phyloP scores from a whole-genome alignment of 2,797 vertebrate genomes.

The Discoglossus pictus region DNA sequence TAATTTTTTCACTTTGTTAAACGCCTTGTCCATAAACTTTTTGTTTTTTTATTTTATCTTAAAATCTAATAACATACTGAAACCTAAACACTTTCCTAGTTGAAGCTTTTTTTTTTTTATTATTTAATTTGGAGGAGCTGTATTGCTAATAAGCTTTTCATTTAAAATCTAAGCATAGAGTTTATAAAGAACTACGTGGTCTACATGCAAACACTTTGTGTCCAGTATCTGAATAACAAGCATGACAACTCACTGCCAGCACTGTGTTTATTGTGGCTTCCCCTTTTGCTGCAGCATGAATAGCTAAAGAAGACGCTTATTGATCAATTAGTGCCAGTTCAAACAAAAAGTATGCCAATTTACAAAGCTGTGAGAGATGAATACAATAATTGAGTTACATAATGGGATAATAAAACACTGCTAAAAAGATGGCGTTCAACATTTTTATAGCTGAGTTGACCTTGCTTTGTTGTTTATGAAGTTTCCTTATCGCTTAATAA shows the following conservation, averaged over 20 bases:
- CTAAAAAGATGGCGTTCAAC: slow-evolving; percentile 17
- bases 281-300: slow-evolving; percentile 58
- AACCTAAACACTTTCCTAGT: slow-evolving; percentile 57
- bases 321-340: slow-evolving; percentile 62
- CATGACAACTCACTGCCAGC: slow-evolving; percentile 63
- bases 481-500: too few species aligned
- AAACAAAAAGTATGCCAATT: slow-evolving; percentile 47
- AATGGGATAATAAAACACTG: slow-evolving; percentile 13
- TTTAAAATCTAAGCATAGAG: slow-evolving; percentile 62
- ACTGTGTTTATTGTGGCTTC: slow-evolving; percentile 69
- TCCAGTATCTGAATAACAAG: slow-evolving; percentile 63
- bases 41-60: slow-evolving; percentile 16
- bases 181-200: slow-evolving; percentile 63
- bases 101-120: slow-evolving; percentile 57
- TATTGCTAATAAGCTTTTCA: slow-evolving; percentile 64
- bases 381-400: slow-evolving; percentile 38
- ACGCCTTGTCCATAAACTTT: neutral
- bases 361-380: slow-evolving; percentile 54
- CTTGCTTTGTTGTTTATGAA: too few species aligned
- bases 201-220: slow-evolving; percentile 68
- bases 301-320: slow-evolving; percentile 64
- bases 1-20: slow-evolving; percentile 3
- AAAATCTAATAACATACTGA: slow-evolving; percentile 30
- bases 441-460: too few species aligned
- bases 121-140: slow-evolving; percentile 63